These are phyloP conservation scores for Gallinago jamesoni DNA, from an alignment of 2,113 vertebrate genomes.

Conservation along the genomic window DNA sequence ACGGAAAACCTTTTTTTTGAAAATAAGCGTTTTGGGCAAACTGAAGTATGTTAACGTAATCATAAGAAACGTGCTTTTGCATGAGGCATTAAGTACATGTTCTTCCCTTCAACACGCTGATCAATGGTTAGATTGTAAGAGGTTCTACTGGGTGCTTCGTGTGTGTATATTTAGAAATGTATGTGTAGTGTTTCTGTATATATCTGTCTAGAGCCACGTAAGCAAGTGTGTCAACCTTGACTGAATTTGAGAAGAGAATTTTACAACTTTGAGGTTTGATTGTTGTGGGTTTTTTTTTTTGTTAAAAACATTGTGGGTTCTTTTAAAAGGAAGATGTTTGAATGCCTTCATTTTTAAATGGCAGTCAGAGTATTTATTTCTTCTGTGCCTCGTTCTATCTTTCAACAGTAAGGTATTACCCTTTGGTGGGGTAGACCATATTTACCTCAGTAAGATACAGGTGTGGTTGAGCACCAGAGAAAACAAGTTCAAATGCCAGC, in stretches of 20 bases:
- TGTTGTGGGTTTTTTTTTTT: background rate
- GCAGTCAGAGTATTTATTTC: background rate
- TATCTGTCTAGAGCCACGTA: accelerated
- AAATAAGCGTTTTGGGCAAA: background rate
- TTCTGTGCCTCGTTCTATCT: background rate
- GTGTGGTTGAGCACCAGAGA: background rate
- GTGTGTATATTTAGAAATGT: background rate
- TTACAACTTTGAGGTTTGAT: background rate
- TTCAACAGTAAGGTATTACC: background rate
- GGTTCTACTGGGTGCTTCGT: background rate
- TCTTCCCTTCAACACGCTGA: background rate
- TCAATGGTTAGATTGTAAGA: background rate
- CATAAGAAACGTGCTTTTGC: background rate
- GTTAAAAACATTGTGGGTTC: too few relatives aligned
- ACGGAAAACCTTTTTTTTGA: background rate
- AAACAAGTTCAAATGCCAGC: background rate
- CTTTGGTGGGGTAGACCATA: background rate
- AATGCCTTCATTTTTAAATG: background rate
- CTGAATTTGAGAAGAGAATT: background rate
- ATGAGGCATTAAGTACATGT: background rate
- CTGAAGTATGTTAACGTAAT: background rate
- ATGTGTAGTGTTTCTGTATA: background rate
- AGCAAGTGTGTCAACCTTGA: background rate
- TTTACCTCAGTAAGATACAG: background rate
- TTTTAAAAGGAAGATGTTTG: background rate